These are phyloP conservation scores for Micromussa lordhowensis DNA, from an alignment of 92 coral and sea anemone species.

Conservation along the genomic window DNA sequence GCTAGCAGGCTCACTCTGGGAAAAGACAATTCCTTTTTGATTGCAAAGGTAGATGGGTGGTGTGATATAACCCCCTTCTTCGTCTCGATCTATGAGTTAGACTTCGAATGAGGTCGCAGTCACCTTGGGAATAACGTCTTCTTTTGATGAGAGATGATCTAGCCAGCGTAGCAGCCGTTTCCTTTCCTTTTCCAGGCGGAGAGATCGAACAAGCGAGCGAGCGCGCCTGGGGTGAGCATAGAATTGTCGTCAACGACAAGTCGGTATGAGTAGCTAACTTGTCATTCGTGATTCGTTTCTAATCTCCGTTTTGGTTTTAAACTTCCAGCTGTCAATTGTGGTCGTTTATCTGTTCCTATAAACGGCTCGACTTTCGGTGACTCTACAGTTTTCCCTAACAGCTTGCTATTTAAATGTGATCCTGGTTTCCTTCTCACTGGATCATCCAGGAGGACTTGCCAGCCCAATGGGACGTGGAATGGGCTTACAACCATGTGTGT, in stretches of 20 bases:
- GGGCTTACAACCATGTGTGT: conserved; percentile 10
- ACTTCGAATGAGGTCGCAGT: too few relatives aligned
- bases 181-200: too few relatives aligned
- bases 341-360: conserved; percentile 57
- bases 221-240: too few relatives aligned
- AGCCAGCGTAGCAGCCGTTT: too few relatives aligned
- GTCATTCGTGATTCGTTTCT: background rate
- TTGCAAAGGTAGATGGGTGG: background rate
- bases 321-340: conserved; percentile 73
- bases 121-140: too few relatives aligned
- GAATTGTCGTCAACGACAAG: background rate
- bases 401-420: conserved; percentile 59
- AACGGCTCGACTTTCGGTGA: conserved; percentile 63
- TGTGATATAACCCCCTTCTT: background rate
- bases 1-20: too few relatives aligned
- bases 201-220: too few relatives aligned
- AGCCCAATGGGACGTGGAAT: conserved; percentile 58
- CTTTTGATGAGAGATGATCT: background rate
- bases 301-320: background rate
- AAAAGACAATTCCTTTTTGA: background rate
- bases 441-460: conserved; percentile 10
- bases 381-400: conserved; percentile 44
- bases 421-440: conserved; percentile 40
- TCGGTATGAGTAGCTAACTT: background rate
- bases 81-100: background rate